Evolutionary conservation across 2,113 vertebrate species (phyloP).

Genomic region (Athene cunicularia): DNA sequence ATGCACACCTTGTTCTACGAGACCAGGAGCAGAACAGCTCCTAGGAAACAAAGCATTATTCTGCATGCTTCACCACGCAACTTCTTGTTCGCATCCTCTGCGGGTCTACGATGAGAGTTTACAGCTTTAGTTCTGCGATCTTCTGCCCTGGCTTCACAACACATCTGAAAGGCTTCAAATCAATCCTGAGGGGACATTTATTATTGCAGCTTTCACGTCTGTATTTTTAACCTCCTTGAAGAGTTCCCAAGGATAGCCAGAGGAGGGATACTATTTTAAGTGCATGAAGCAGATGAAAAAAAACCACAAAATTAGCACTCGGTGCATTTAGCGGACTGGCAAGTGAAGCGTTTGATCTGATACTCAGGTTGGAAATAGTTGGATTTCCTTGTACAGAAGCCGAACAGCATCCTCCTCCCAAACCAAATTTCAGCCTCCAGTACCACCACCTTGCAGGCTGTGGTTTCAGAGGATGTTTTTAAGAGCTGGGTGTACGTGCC

Average conservation of each 20-base stretch:
- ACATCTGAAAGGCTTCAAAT: neutral
- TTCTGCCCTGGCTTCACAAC: neutral
- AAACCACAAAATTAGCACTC: constrained; percentile 12
- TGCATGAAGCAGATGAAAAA: neutral
- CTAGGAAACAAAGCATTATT: neutral
- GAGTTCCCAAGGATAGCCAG: constrained; percentile 35
- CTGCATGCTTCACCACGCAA: neutral
- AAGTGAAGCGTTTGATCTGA: neutral
- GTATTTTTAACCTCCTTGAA: constrained; percentile 39
- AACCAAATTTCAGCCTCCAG: neutral
- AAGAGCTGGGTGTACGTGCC: accelerated
- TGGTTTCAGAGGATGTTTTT: neutral
- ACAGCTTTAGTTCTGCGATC: neutral
- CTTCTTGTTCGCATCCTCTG: neutral
- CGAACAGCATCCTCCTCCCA: neutral
- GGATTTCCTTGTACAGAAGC: neutral
- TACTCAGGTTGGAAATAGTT: neutral
- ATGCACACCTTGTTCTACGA: neutral
- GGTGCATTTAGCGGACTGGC: neutral
- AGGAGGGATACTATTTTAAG: constrained; percentile 28
- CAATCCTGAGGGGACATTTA: constrained; percentile 9
- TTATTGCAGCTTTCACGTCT: neutral
- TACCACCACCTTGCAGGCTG: neutral
- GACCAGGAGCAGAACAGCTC: neutral
- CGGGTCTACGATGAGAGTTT: neutral